Conservation (phyloP, 2,797 vertebrate species). For the Syngnathus acus region DNA sequence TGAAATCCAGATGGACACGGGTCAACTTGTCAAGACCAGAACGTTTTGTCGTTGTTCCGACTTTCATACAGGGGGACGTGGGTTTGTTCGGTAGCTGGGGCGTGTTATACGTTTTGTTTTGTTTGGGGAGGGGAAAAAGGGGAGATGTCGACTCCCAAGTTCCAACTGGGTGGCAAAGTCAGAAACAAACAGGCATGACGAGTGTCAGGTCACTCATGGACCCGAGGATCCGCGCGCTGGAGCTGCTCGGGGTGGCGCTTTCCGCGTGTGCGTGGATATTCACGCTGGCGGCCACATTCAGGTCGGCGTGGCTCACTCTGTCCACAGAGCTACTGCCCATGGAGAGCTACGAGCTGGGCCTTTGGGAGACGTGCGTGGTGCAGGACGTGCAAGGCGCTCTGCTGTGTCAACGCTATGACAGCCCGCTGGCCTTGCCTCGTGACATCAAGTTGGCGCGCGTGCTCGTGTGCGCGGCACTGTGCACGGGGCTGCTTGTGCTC, state of each 20-base stretch:
- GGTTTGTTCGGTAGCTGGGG: not conserved
- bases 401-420: conserved; percentile 62
- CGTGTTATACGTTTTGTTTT: not conserved
- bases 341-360: conserved; percentile 71
- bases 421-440: conserved; percentile 53
- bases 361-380: conserved; percentile 72
- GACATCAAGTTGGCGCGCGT: conserved; percentile 65
- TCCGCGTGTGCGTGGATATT: conserved; percentile 66
- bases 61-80: not conserved
- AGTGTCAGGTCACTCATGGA: conserved; percentile 43
- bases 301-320: conserved; percentile 71
- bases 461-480: conserved; percentile 54
- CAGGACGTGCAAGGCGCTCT: conserved; percentile 58
- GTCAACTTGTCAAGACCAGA: not conserved
- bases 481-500: conserved; percentile 54
- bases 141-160: not conserved
- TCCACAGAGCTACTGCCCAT: conserved; percentile 64
- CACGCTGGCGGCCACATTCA: conserved; percentile 58
- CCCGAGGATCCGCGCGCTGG: conserved; percentile 48
- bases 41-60: not conserved
- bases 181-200: not conserved
- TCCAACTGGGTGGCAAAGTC: not conserved
- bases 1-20: not conserved
- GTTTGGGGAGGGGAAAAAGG: not conserved
- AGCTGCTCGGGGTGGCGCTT: conserved; percentile 67